A percentile compares a stretch with the other conserved stretches of the same genome.
Evolutionary conservation across 2,113 vertebrate genomes (phyloP).

Genomic region (Malurus cyaneus): DNA sequence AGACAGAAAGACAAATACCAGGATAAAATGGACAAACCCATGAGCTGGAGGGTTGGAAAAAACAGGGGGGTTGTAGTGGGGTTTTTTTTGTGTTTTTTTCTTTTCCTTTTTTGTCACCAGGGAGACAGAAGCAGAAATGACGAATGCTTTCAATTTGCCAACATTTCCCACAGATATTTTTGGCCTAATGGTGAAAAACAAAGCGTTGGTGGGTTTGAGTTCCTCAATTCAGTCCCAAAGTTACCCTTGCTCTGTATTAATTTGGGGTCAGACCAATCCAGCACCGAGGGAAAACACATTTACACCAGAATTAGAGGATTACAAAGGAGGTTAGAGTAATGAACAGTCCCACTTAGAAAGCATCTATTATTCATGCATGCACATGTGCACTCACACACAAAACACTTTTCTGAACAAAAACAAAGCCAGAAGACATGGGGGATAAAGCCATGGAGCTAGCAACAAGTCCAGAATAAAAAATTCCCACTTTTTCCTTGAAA

Average conservation of each 20-base stretch:
- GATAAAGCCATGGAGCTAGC: background rate
- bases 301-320: background rate
- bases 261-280: background rate
- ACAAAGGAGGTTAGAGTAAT: background rate
- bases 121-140: conserved; percentile 54
- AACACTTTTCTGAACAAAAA: background rate
- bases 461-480: background rate
- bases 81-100: background rate
- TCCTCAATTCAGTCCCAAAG: background rate
- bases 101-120: background rate
- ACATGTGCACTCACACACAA: background rate
- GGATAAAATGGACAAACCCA: background rate
- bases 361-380: background rate
- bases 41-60: background rate
- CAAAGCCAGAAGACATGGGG: background rate
- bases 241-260: background rate
- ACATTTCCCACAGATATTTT: background rate
- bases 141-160: conserved; percentile 18
- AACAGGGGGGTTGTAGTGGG: no score
- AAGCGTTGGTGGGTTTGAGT: background rate
- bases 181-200: background rate
- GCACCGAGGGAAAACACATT: background rate
- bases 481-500: background rate
- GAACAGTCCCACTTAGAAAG: background rate
- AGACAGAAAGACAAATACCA: background rate